Base-by-base conservation (phyloP, 2,888 invertebrate species). In the Lepidochrysops patricia region DNA sequence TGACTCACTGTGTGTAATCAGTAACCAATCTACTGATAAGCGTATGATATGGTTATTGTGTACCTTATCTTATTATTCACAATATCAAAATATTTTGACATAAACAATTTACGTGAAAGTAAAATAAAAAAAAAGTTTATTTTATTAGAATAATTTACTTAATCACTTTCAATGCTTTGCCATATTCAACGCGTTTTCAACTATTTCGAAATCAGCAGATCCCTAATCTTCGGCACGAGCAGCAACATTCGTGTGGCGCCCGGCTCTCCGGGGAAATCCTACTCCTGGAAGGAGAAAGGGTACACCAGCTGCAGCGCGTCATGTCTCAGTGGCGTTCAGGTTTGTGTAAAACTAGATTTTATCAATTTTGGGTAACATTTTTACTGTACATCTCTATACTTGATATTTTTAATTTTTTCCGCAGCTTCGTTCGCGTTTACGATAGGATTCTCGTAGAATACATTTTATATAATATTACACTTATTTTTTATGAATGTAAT, bases 281-380 rank as follows among this genome's bases (percentile, higher is more conserved):
- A 96, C 78, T 94, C 95, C 0, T 97, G 97, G 97, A 94, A 94
- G 69, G 95, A 95, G 72, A 94, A 94, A 70, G 97, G 97, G 0
- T 97, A 96, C 72, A 96, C 96, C 0, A 95, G 96, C 63, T 99
- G 99, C 89, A 98, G 97, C 72, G 97, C 97, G 0, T 96, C 97
- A 6, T 99, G 98, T 75, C 91, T 98, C 1, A 98, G 98, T 67
- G 95, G 96, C 73, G 93, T 93, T 1, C 92, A 89, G 84, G 89
- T 90, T 72, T 64, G 13, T 32, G 12, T 7, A 25, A n/a, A 5
- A 19, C 57, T 48, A 19, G 1, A 3, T n/a, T 23, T 29, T 35
- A 23, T 34, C 26, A n/a, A n/a, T n/a, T n/a, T n/a, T n/a, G n/a
- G n/a, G n/a, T n/a, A n/a, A n/a, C n/a, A n/a, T n/a, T n/a, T n/a